phyloP scores from a whole-genome alignment of 2,113 vertebrate species.

The Oplegnathus fasciatus region DNA sequence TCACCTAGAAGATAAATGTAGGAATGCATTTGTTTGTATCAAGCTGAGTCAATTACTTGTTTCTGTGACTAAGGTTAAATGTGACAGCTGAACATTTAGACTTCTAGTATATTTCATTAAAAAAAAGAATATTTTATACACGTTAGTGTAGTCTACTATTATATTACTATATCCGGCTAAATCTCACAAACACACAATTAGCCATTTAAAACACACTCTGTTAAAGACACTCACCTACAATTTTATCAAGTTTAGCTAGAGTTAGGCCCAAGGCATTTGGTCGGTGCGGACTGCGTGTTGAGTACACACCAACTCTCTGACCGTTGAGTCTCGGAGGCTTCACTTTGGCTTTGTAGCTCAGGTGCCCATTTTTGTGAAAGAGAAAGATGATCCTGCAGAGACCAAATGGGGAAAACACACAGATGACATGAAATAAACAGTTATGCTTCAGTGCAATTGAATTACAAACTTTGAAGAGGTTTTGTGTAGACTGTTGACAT shows the following conservation, averaged over 20 bases:
- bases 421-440: not conserved
- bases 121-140: not conserved
- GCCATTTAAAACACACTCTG: not conserved
- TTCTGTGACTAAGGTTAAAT: not conserved
- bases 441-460: not conserved
- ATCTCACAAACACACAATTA: not conserved
- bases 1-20: slow-evolving; percentile 81
- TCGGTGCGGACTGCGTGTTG: slow-evolving; percentile 91
- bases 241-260: slow-evolving; percentile 87
- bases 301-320: slow-evolving; percentile 88
- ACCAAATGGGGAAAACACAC: slow-evolving; percentile 16
- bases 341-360: slow-evolving; percentile 91
- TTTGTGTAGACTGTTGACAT: not conserved
- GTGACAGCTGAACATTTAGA: not conserved
- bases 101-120: not conserved
- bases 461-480: not conserved
- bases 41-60: not conserved
- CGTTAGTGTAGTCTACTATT: not conserved
- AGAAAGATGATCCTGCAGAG: slow-evolving; percentile 90
- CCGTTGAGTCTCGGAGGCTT: slow-evolving; percentile 91
- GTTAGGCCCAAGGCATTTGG: slow-evolving; percentile 91
- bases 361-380: slow-evolving; percentile 92
- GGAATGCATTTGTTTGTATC: not conserved
- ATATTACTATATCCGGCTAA: not conserved
- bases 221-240: slow-evolving; percentile 83